Percentiles rank a stretch among this genome's conserved stretches.
phyloP scores from a whole-genome alignment of 2,797 vertebrate species.

The Acanthiza pusilla region DNA sequence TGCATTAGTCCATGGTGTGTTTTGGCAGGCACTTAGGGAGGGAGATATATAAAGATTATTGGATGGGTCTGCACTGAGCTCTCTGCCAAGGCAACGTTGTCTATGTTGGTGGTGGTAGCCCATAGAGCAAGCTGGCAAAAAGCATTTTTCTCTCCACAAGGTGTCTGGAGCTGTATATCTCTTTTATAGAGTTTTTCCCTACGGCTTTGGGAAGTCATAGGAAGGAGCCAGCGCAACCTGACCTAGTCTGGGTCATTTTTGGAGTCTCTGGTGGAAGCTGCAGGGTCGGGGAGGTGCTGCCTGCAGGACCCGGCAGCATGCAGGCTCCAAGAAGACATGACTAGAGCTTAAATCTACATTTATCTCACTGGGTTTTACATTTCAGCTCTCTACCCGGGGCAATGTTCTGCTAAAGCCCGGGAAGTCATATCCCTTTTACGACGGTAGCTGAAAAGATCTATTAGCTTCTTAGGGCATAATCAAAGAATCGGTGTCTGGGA shows the following conservation, averaged over 20 bases:
- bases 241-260: neutral
- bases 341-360: conserved; percentile 28
- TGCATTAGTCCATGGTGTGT: neutral
- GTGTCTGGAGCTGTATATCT: neutral
- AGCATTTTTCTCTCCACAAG: neutral
- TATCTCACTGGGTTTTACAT: conserved; percentile 28
- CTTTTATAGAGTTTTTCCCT: neutral
- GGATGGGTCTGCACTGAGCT: neutral
- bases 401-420: conserved; percentile 30
- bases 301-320: neutral
- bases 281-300: neutral
- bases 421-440: conserved; percentile 36
- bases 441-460: conserved; percentile 15
- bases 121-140: conserved; percentile 1
- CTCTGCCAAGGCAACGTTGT: neutral
- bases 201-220: neutral
- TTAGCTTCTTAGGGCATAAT: conserved; percentile 50
- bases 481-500: conserved; percentile 47
- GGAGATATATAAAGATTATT: conserved; percentile 51
- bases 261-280: neutral
- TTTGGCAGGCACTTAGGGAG: conserved; percentile 39
- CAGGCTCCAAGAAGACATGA: neutral
- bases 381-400: conserved; percentile 11
- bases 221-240: neutral
- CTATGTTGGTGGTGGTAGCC: neutral